These are phyloP conservation scores for Drosophila pegasa DNA, from an alignment of 2,888 invertebrate genomes.

Conservation along the genomic window DNA sequence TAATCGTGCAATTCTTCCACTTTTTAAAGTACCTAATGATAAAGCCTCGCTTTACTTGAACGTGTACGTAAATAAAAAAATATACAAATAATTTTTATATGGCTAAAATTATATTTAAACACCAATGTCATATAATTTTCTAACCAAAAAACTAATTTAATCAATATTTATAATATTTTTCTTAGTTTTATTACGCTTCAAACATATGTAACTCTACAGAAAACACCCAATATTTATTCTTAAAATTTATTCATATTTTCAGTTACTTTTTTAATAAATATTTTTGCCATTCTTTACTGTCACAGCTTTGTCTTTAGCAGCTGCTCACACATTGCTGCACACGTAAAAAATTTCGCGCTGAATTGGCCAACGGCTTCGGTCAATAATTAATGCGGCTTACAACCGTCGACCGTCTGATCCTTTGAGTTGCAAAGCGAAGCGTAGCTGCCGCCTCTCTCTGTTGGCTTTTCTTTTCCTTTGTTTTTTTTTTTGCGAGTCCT, in stretches of 20 bases:
- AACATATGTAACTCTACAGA: too few species aligned
- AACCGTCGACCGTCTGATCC: conserved; percentile 37
- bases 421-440: conserved; percentile 28
- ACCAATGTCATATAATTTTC: too few species aligned
- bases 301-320: neutral
- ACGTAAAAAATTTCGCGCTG: neutral
- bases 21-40: too few species aligned
- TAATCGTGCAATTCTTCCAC: too few species aligned
- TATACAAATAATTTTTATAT: too few species aligned
- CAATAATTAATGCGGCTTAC: conserved; percentile 57
- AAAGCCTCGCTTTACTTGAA: too few species aligned
- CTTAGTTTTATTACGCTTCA: too few species aligned
- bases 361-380: conserved; percentile 37
- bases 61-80: too few species aligned
- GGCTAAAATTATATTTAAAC: too few species aligned
- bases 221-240: too few species aligned
- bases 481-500: conserved; percentile 19
- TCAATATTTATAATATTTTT: too few species aligned
- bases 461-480: neutral
- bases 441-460: neutral
- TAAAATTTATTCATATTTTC: neutral
- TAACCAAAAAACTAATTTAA: too few species aligned
- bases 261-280: neutral
- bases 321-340: neutral
- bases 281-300: neutral